Evolutionary conservation across 2,888 invertebrate genomes (phyloP), one percentile per base, ranked within the genome.

Genomic region (Mechanitis mazaeus): DNA sequence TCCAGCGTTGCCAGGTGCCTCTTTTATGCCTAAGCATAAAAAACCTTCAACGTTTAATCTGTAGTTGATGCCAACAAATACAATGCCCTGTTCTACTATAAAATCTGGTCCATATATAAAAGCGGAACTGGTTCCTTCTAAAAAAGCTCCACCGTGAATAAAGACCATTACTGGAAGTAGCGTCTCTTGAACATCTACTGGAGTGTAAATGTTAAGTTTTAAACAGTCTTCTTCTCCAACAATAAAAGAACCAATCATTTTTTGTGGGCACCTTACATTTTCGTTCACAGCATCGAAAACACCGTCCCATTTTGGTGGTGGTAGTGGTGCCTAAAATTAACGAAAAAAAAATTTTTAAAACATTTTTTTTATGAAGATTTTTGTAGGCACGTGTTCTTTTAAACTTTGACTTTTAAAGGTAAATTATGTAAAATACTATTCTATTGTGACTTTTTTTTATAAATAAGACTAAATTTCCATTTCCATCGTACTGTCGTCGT

Each of bases 1-100:
- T 0, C 93, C 93, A 57, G 92, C 92, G 72, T 94, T 94, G 3
- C 94, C 94, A 0, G 93, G 93, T 0, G 93, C 93, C 75, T 92
- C 92, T 66, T 83, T 79, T 12, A 92, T 92, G 11, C 92, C 92
- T 1, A 93, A 86, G 58, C 93, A 93, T 1, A 94, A 80, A 69
- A 93, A 94, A 0, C 93, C 93, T 71, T 93, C 82, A 0, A 92
- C 89, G 3, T 91, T 92, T 2, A 91, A 72, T 65, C 93, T 85
- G 67, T 93, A 93, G 73, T 93, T 93, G 0, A 93, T 77, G 0
- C 92, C 92, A 0, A 93, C 92, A 58, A 93, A 81, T 2, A 93
- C 79, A 0, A 93, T 87, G 63, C 90, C 88, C 68, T 92, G 90
- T 58, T 91, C 90, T 0, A 92, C 88, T 58, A 93, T 81, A 68